Conservation (phyloP, 2,888 invertebrate genomes). For the Hypena proboscidalis region DNA sequence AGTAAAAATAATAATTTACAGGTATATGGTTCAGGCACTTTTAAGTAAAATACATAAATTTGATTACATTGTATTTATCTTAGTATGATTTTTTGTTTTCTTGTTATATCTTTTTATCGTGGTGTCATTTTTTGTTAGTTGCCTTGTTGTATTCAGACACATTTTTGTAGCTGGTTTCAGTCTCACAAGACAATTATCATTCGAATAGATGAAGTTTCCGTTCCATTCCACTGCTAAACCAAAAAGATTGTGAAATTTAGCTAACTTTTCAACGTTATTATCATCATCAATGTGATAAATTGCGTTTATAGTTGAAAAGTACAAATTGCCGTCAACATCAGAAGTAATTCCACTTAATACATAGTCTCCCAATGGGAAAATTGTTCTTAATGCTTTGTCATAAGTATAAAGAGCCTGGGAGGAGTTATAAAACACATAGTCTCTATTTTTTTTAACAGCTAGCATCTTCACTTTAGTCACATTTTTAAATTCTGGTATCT, state of each 20-base stretch:
- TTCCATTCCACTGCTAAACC: constrained; percentile 47
- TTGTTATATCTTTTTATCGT: too few species aligned
- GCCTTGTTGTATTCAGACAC: constrained; percentile 17
- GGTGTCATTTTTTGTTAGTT: not conserved
- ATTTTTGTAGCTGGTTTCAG: constrained; percentile 33
- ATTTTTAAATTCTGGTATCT: constrained; percentile 40
- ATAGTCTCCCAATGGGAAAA: constrained; percentile 22
- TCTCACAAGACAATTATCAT: constrained; percentile 41
- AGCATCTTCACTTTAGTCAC: constrained; percentile 40
- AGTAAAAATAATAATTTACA: too few species aligned
- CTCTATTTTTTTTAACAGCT: constrained; percentile 43
- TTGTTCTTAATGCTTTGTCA: constrained; percentile 17
- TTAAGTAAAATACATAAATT: too few species aligned
- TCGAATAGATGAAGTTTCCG: constrained; percentile 46
- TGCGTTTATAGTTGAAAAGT: constrained; percentile 43
- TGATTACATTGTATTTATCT: too few species aligned
- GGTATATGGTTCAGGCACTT: too few species aligned
- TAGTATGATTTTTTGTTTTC: too few species aligned
- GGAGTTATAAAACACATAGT: constrained; percentile 49
- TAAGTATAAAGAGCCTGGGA: constrained; percentile 50
- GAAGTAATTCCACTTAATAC: constrained; percentile 41
- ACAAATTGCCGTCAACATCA: constrained; percentile 49
- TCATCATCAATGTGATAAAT: constrained; percentile 38
- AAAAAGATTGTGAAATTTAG: constrained; percentile 23
- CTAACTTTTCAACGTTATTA: constrained; percentile 22